Percentiles rank a stretch among this genome's conserved stretches.
Evolutionary conservation across 2,113 vertebrate species (phyloP).

Genomic region (Hemiprocne comata): DNA sequence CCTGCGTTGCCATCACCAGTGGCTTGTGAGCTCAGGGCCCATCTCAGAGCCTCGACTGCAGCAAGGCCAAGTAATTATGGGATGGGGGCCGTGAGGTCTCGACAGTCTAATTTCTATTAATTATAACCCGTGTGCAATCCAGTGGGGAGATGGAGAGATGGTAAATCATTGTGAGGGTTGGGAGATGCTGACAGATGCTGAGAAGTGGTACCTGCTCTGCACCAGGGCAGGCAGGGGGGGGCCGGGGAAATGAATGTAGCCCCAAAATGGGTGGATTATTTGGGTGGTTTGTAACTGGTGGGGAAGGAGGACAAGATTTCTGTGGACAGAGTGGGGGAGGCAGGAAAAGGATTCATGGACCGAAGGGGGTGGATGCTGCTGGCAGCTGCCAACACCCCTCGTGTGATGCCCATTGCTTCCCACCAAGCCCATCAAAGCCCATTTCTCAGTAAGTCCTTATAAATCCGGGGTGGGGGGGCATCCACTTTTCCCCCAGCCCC

Average conservation of each 20-base stretch:
- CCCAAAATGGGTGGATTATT: background rate
- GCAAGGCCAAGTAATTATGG: conserved; percentile 34
- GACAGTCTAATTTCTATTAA: conserved; percentile 53
- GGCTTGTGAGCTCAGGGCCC: background rate
- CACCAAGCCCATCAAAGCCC: background rate
- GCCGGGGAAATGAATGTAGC: background rate
- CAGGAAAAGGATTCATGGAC: background rate
- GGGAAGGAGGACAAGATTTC: background rate
- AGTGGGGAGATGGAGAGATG: background rate
- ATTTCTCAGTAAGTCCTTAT: background rate
- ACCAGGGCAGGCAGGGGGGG: too few relatives aligned
- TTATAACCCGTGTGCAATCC: background rate
- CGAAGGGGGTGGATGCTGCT: background rate
- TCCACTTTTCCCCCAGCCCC: too few relatives aligned
- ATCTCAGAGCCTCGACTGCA: background rate
- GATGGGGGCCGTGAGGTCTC: conserved; percentile 44
- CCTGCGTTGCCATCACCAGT: background rate
- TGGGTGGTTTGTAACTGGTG: background rate
- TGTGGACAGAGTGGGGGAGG: background rate
- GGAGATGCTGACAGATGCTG: background rate
- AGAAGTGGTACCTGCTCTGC: background rate
- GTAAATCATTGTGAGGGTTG: background rate
- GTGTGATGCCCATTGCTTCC: background rate
- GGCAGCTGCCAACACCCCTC: background rate
- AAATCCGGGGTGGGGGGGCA: background rate